Percentiles rank a stretch among this genome's conserved stretches.
Conservation (phyloP, 1,140 invertebrate genomes). For the Eriocheir sinensis region DNA sequence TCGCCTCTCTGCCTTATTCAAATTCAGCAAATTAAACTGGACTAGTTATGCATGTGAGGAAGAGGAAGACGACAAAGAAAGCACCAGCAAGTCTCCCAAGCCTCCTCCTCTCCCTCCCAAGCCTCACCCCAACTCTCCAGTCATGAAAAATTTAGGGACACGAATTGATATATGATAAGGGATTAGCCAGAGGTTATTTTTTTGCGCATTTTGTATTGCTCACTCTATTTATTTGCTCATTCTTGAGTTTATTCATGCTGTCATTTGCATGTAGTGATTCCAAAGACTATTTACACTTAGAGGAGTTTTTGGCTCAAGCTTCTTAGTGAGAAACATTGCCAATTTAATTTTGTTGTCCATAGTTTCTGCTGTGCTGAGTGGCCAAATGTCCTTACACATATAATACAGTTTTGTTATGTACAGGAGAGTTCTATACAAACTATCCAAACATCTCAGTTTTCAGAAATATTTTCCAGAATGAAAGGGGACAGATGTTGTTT, state of each 20-base stretch:
- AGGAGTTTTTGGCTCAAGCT: background rate
- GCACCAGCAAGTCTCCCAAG: background rate
- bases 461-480: background rate
- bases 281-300: background rate
- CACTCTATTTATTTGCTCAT: background rate
- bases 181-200: background rate
- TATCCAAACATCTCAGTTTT: background rate
- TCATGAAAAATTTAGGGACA: constrained; percentile 75
- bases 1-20: constrained; percentile 76
- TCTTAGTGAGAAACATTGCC: background rate
- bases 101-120: constrained; percentile 76
- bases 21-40: constrained; percentile 74
- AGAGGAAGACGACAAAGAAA: constrained; percentile 5
- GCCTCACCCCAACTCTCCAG: constrained; percentile 69
- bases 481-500: background rate
- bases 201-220: background rate
- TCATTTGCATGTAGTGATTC: background rate
- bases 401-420: background rate
- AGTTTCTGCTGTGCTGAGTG: background rate
- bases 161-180: constrained; percentile 65
- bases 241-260: background rate
- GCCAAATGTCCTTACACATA: background rate
- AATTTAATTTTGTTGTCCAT: background rate
- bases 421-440: background rate
- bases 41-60: constrained; percentile 44